Evolutionary conservation across 2,888 invertebrate species (phyloP), one percentile per base, ranked within the genome.

Genomic region (Plagodis dolabraria): DNA sequence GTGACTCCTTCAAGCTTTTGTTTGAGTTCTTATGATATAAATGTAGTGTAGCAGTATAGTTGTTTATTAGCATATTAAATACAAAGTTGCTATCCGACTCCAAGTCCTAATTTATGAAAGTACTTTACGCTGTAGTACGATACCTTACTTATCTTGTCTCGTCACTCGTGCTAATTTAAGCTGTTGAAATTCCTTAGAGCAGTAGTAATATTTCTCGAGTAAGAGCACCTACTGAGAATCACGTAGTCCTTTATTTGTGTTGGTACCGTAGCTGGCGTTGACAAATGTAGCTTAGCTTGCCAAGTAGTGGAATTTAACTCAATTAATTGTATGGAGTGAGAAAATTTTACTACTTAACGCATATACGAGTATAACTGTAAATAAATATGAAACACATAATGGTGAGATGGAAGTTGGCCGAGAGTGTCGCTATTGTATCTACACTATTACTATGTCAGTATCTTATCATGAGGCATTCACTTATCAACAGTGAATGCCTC

Each of bases 191-290:
- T 70, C 70, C 49, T 63, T 56, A 35, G 43, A 53, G 46, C 33
- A 51, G 51, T 35, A 63, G 52, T 63, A 64, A 58, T 65, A 67
- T 57, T 52, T 65, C 63, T 59, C 9, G 35, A 35, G 55, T 44
- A 33, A 42, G 40, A 53, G 11, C 11, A 43, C 8, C 2, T 36
- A 36, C 36, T 12, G 12, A 9, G 7, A 34, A 11, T 44, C 38
- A 35, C 33, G n/a, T 54, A 42, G 48, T 48, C 46, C 45, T 55
- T 51, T 60, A 63, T 64, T 63, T 54, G 50, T 56, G 50, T 52
- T 71, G 69, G 70, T 63, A 68, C 22, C 22, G 22, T 62, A 8
- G 11, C 33, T 62, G 72, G 56, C 74, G 60, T 68, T 74, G 74
- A 76, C 65, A 66, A 73, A 76, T 67, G 61, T 47, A 49, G 47